Base-by-base conservation (phyloP, 2,113 vertebrate species). In the Cynocephalus volans region DNA sequence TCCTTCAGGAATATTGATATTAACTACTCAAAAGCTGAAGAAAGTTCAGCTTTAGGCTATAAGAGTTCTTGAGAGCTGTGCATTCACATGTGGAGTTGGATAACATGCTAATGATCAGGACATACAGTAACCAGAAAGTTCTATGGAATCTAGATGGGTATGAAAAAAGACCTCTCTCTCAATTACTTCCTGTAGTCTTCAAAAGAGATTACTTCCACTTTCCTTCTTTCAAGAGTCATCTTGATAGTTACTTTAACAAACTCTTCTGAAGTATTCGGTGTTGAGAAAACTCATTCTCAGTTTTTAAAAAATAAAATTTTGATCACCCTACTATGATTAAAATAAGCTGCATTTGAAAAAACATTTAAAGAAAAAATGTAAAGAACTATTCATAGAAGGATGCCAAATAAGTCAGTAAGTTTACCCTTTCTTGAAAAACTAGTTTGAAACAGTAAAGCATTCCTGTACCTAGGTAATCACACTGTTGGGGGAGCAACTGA, bases 281-380 rank as follows among this genome's bases (percentile, higher is more conserved):
- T 18, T 77, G 23, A 95, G 45, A 79, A 86, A 89, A 76, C 5
- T 50, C 11, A 17, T 26, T 70, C 56, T 82, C 14, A 86, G 15
- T 92, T 13, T 93, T 70, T 80, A 79, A 97, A 91, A 77, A 23
- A 79, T 48, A 60, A 81, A 69, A 79, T 79, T 72, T 23, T 23
- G 21, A 36, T 4, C 45, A 8, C 17, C 73, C 5, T 69, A 10
- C 4, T 72, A 4, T 67, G 26, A 82, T 81, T 45, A 62, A 90
- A 52, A 86, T 17, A 86, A 88, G 18, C 4, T 56, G 15, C n/a
- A 31, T 50, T 62, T 23, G 52, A 77, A 60, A 21, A 76, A 88
- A 54, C 50, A 26, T 11, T 28, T 19, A 48, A 52, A 23, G 15
- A 36, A 5, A 58, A 70, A 82, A n/a, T 11, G 4, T 72, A 48